Evolutionary conservation across 1,140 invertebrate genomes (phyloP).

Genomic region (Orchestia grillus): DNA sequence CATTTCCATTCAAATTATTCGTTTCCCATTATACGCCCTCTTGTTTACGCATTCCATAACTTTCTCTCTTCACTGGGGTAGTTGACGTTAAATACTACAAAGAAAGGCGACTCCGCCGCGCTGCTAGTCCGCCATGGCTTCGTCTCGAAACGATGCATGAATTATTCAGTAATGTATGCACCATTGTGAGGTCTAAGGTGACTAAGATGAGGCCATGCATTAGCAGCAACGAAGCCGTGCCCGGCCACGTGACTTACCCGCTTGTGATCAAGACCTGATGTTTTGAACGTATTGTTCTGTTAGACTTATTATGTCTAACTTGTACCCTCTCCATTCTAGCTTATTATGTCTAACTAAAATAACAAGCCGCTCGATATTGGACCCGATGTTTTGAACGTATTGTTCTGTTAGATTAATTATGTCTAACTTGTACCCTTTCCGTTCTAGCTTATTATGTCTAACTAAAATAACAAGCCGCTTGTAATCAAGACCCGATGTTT

Average conservation of each 20-base stretch:
- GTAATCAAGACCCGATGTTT: too few species aligned
- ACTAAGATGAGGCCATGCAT: not conserved
- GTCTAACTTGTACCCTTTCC: too few species aligned
- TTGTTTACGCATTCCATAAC: not conserved
- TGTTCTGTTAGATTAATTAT: too few species aligned
- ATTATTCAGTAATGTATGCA: not conserved
- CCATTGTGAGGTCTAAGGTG: not conserved
- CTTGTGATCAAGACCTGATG: too few species aligned
- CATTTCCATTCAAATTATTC: not conserved
- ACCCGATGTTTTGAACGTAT: too few species aligned
- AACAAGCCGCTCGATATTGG: too few species aligned
- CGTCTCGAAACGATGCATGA: not conserved
- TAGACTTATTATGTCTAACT: too few species aligned
- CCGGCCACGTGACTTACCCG: not conserved
- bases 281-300: not conserved
- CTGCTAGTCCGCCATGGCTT: not conserved
- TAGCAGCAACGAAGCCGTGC: not conserved
- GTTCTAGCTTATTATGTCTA: too few species aligned
- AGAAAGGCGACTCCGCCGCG: not conserved
- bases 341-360: too few species aligned
- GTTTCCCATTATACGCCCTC: not conserved
- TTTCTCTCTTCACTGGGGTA: not conserved
- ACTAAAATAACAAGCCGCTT: too few species aligned
- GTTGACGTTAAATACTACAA: not conserved
- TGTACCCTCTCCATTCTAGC: not conserved